These are phyloP conservation scores for Stegastes partitus DNA, from an alignment of 2,113 vertebrate genomes.

Conservation along the genomic window DNA sequence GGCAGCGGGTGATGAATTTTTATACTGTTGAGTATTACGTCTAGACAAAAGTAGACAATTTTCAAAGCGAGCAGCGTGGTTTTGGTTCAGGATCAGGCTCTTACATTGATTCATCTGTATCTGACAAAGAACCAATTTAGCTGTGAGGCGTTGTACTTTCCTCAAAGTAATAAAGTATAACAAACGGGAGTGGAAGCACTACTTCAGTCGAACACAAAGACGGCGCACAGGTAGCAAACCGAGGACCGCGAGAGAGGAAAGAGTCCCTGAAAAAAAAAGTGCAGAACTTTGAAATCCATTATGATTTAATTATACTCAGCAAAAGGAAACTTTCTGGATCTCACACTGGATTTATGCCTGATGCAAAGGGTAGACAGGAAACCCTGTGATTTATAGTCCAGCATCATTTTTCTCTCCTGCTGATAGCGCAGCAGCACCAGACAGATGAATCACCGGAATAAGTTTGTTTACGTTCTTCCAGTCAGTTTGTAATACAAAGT, in stretches of 20 bases:
- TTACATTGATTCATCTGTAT: slow-evolving; percentile 3
- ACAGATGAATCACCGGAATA: no score
- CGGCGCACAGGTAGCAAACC: background rate
- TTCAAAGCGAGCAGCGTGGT: background rate
- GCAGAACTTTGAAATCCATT: background rate
- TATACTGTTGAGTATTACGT: background rate
- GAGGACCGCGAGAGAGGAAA: background rate
- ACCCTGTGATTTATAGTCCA: no score
- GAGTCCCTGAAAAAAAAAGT: background rate
- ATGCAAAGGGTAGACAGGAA: no score
- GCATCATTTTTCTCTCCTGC: no score
- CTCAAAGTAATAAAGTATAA: background rate
- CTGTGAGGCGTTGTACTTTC: background rate
- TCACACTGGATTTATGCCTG: no score
- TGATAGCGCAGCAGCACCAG: no score
- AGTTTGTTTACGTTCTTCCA: no score
- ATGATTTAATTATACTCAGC: no score
- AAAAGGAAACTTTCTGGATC: no score
- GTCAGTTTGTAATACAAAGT: no score
- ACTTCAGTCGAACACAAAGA: background rate
- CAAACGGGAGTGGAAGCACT: background rate
- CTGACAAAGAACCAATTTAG: slow-evolving; percentile 8
- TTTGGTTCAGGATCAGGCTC: slow-evolving; percentile 11
- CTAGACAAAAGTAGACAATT: background rate
- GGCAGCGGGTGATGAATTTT: background rate